Evolutionary conservation across 2,113 vertebrate species (phyloP), one percentile per base, ranked within the genome.

Genomic region (Cacatua alba): DNA sequence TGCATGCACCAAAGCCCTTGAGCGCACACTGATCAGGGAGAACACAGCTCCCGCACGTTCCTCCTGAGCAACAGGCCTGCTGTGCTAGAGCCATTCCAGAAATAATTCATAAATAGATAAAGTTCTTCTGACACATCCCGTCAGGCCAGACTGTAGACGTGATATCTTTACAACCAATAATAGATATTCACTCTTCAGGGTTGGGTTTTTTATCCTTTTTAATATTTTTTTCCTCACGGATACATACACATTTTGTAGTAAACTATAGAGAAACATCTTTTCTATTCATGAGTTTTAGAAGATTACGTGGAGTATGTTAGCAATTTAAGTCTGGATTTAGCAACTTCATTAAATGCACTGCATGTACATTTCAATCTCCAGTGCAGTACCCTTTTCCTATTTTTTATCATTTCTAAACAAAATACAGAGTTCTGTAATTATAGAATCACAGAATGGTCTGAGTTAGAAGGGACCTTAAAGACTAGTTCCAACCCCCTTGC

Each of bases 1-100:
- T 1, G 0, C 23, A 3, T 3, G 17, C 14, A 55, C 13, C 52
- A 24, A 21, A 62, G n/a, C n/a, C 46, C 31, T 17, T 18, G 31
- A 60, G 44, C 10, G 15, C 35, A 29, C 16, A 4, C 6, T 4
- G 16, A 10, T 7, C 3, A 2, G 9, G n/a, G n/a, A 35, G 15
- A 48, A 13, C 52, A 25, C 52, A 53, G 52, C 46, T 71, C 43
- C 49, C 63, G 37, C 12, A 29, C 15, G 9, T 17, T 44, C 41
- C 28, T 39, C 28, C 26, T 15, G 28, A 80, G 52, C 68, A 67
- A 17, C 33, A 31, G 33, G 6, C 37, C 12, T 19, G 4, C 48
- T 28, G 48, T 39, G 9, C 11, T 9, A 28, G 41, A 43, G 21
- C 16, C 35, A 46, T 59, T 51, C 35, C 77, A 70, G 59, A 37